Percentiles rank a stretch among this genome's conserved stretches.
Conservation (phyloP, 1,140 invertebrate genomes). For the Lasaia peninsularis region DNA sequence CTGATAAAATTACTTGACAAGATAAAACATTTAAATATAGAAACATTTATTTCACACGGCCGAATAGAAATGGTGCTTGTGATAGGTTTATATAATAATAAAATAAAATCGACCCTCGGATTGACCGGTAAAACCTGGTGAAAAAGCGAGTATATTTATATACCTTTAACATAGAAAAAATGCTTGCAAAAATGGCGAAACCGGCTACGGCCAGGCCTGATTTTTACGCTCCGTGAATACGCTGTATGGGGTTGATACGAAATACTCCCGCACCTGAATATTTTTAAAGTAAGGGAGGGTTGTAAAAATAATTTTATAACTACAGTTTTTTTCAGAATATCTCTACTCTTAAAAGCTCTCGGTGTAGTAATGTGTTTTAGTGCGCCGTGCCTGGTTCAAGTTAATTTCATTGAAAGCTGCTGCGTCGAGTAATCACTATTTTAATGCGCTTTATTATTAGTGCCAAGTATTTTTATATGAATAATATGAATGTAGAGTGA, state of each 20-base stretch:
- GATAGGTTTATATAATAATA: too few relatives aligned
- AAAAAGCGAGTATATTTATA: conserved; percentile 12
- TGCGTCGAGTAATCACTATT: neutral
- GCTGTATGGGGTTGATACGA: conserved; percentile 30
- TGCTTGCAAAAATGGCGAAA: conserved; percentile 18
- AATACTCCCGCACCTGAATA: conserved; percentile 25
- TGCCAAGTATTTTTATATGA: neutral
- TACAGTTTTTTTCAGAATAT: conserved; percentile 1
- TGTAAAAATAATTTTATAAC: conserved; percentile 9
- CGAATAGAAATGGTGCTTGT: too few relatives aligned
- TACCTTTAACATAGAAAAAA: conserved; percentile 22
- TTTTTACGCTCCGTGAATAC: conserved; percentile 38
- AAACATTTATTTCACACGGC: too few relatives aligned
- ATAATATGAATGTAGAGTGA: too few relatives aligned
- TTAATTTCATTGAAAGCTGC: neutral
- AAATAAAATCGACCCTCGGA: too few relatives aligned
- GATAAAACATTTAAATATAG: too few relatives aligned
- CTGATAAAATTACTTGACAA: too few relatives aligned
- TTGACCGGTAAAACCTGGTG: too few relatives aligned
- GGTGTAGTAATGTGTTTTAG: neutral
- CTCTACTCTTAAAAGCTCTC: neutral
- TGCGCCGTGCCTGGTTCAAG: neutral
- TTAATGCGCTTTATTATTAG: neutral
- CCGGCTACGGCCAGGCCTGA: conserved; percentile 27
- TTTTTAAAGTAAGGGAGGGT: conserved; percentile 19